Conservation (phyloP, 2,888 invertebrate species). For the Polydrusus pterygomalis region DNA sequence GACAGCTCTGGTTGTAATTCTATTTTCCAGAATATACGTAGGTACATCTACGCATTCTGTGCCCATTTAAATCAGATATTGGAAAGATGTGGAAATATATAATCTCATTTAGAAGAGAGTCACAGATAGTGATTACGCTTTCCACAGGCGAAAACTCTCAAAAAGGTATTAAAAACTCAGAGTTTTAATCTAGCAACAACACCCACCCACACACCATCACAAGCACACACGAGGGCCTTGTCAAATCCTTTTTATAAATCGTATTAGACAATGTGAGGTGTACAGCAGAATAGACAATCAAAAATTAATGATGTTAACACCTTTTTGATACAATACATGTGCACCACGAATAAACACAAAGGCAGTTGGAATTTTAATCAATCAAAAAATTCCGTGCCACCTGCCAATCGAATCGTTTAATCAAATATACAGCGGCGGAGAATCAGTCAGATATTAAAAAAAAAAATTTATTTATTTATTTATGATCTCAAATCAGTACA, state of each 20-base stretch:
- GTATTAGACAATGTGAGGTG: conserved; percentile 56
- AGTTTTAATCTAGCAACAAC: neutral
- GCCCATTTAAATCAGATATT: too few relatives aligned
- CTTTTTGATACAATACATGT: conserved; percentile 60
- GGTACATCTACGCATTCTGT: too few relatives aligned
- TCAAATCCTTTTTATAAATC: conserved; percentile 55
- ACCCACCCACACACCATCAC: conserved; percentile 28
- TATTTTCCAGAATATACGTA: too few relatives aligned
- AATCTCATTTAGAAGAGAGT: too few relatives aligned
- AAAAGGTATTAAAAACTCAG: neutral
- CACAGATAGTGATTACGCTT: too few relatives aligned
- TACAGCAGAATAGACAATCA: conserved; percentile 58
- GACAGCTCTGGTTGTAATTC: too few relatives aligned
- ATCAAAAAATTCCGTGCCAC: conserved; percentile 55
- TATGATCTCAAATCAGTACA: too few relatives aligned
- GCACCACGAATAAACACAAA: conserved; percentile 57
- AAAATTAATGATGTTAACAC: conserved; percentile 64
- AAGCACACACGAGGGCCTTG: conserved; percentile 34
- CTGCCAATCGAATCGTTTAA: conserved; percentile 52
- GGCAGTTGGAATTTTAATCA: conserved; percentile 61
- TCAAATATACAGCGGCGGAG: conserved; percentile 48
- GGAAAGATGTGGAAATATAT: too few relatives aligned
- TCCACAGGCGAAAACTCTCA: too few relatives aligned
- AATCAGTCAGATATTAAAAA: neutral
- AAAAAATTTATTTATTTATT: neutral